phyloP scores from a whole-genome alignment of 2,797 vertebrate genomes.

The Onychomys arenicola region DNA sequence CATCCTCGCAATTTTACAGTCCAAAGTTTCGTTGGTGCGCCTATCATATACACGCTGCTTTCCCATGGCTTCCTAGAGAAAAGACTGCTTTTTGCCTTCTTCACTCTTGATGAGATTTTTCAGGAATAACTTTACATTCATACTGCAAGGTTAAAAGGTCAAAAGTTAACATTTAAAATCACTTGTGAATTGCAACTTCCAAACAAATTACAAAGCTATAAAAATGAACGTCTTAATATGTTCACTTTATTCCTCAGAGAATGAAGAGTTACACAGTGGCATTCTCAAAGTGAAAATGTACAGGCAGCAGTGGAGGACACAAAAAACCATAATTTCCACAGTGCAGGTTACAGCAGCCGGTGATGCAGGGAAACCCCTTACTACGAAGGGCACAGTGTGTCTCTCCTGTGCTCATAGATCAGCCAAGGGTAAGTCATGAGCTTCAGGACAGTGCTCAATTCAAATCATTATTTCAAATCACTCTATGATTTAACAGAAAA shows the following conservation, averaged over 20 bases:
- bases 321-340: not conserved
- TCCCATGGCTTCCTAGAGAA: conserved; percentile 79
- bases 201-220: conserved; percentile 50
- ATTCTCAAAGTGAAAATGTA: conserved; percentile 37
- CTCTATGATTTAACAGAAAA: conserved; percentile 45
- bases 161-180: conserved; percentile 69
- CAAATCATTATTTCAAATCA: conserved; percentile 24
- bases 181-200: conserved; percentile 56
- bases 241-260: conserved; percentile 44
- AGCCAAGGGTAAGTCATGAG: not conserved
- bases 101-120: conserved; percentile 96
- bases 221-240: conserved; percentile 34
- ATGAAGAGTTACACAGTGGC: not conserved
- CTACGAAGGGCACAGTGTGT: not conserved
- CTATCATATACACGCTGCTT: conserved; percentile 76
- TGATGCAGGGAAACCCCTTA: not conserved
- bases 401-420: not conserved
- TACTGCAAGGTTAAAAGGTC: conserved; percentile 90
- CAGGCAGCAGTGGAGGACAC: not conserved
- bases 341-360: not conserved
- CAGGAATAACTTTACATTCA: conserved; percentile 94
- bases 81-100: conserved; percentile 79
- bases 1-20: conserved; percentile 88
- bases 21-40: conserved; percentile 78
- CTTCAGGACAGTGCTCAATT: conserved; percentile 27